phyloP scores from a whole-genome alignment of 2,797 vertebrate species.

The Halcyon badia region DNA sequence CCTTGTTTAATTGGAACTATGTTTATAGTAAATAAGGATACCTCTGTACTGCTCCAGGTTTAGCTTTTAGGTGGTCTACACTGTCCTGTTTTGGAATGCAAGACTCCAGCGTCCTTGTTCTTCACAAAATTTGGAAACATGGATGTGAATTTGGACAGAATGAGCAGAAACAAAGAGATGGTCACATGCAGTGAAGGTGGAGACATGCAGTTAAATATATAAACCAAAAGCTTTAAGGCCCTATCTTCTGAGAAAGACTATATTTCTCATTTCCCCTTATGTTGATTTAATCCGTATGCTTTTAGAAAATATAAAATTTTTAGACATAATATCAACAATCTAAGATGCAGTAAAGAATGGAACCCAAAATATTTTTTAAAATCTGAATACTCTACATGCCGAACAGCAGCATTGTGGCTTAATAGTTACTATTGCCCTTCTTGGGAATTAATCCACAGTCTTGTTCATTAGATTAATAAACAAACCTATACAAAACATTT shows the following conservation, averaged over 20 bases:
- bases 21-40: conserved; percentile 64
- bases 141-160: conserved; percentile 76
- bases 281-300: not conserved
- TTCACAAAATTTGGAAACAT: conserved; percentile 81
- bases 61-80: conserved; percentile 86
- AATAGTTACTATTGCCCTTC: not conserved
- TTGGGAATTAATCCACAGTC: not conserved
- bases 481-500: not conserved
- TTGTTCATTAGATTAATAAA: not conserved
- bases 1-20: conserved; percentile 44
- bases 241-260: not conserved
- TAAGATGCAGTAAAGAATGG: not conserved
- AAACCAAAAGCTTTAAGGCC: conserved; percentile 10
- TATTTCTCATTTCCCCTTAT: not conserved
- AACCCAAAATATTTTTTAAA: not conserved
- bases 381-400: not conserved
- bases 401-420: not conserved
- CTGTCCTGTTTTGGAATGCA: conserved; percentile 83
- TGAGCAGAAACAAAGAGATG: conserved; percentile 77
- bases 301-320: not conserved
- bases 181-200: conserved; percentile 72
- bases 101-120: conserved; percentile 83
- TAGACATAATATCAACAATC: not conserved
- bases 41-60: conserved; percentile 80
- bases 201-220: conserved; percentile 41